phyloP scores from a whole-genome alignment of 2,797 vertebrate species.

The Halcyon smyrnensis region DNA sequence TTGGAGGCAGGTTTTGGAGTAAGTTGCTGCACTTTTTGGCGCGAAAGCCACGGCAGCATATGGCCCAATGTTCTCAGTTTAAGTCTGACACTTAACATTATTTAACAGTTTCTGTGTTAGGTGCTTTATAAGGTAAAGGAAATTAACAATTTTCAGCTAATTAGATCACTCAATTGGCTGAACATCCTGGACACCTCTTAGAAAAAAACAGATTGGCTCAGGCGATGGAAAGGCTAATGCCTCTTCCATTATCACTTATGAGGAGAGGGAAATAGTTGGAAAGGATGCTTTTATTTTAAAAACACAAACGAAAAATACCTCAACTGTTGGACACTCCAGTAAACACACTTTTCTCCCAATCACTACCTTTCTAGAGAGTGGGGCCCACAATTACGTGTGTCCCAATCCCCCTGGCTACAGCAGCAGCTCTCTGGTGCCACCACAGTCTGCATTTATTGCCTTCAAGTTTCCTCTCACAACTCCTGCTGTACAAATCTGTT shows the following conservation, averaged over 20 bases:
- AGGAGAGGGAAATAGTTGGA: constrained; percentile 64
- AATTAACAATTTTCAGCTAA: constrained; percentile 76
- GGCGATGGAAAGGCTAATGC: constrained; percentile 62
- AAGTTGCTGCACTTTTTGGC: constrained; percentile 74
- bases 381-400: background rate
- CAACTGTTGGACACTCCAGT: background rate
- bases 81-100: constrained; percentile 77
- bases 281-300: constrained; percentile 65
- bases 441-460: background rate
- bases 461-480: background rate
- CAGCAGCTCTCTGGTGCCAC: background rate
- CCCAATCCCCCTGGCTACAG: background rate
- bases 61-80: constrained; percentile 76
- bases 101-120: constrained; percentile 77
- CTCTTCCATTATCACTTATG: constrained; percentile 70
- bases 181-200: constrained; percentile 72
- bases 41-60: constrained; percentile 57
- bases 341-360: background rate
- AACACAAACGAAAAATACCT: constrained; percentile 50
- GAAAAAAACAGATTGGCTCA: constrained; percentile 61
- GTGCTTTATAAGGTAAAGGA: constrained; percentile 77
- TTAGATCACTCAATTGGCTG: constrained; percentile 77
- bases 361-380: background rate
- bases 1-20: constrained; percentile 74
- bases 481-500: background rate